Conservation (phyloP, 2,888 invertebrate genomes). For the Zele albiditarsus region DNA sequence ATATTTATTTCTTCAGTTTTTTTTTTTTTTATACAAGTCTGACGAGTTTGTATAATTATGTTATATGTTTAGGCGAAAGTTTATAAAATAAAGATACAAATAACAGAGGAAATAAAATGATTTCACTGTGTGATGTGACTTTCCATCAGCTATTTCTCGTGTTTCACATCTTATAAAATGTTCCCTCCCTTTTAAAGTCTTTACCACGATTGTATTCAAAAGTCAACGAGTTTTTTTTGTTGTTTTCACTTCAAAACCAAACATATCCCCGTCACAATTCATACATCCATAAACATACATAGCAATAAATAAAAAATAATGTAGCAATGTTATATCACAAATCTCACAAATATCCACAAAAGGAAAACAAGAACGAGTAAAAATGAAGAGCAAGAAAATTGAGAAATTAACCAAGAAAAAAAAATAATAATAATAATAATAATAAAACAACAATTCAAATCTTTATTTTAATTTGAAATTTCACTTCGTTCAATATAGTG, state of each 20-base stretch:
- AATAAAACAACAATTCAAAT: too few relatives aligned
- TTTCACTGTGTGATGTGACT: background rate
- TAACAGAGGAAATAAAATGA: background rate
- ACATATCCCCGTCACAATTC: slow-evolving; percentile 11
- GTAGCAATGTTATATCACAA: too few relatives aligned
- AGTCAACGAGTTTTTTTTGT: background rate
- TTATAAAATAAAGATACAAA: background rate
- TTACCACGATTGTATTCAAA: background rate
- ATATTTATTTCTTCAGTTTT: background rate
- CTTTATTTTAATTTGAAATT: background rate
- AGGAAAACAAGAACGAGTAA: too few relatives aligned
- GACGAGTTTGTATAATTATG: background rate
- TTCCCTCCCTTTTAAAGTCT: background rate
- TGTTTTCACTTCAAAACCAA: background rate
- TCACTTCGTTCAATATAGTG: background rate
- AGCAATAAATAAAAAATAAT: too few relatives aligned
- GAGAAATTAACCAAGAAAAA: too few relatives aligned
- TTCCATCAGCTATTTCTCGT: background rate
- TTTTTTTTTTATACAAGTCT: background rate
- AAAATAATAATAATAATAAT: too few relatives aligned
- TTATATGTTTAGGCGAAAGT: background rate
- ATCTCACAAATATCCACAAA: too few relatives aligned
- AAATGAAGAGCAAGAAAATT: too few relatives aligned
- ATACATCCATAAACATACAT: too few relatives aligned
- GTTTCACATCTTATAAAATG: background rate